A percentile compares a stretch with the other conserved stretches of the same genome.
phyloP scores from a whole-genome alignment of 2,113 vertebrate species.

The Oplegnathus fasciatus region DNA sequence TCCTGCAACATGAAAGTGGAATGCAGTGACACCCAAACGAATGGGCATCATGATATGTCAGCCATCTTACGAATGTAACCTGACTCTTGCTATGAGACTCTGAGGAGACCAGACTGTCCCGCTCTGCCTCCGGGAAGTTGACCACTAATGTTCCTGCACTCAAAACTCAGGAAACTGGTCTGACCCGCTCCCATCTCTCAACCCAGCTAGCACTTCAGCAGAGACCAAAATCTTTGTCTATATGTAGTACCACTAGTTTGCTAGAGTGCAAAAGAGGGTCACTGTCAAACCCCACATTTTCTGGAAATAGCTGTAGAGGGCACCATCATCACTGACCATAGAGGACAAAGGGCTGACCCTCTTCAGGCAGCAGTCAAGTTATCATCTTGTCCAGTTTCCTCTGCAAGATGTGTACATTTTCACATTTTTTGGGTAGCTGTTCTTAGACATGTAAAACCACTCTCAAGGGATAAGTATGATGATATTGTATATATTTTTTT shows the following conservation, averaged over 20 bases:
- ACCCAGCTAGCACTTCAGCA: background rate
- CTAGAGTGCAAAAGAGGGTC: background rate
- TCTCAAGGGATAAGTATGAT: too few relatives aligned
- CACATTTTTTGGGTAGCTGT: too few relatives aligned
- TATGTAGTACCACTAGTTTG: background rate
- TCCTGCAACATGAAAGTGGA: conserved; percentile 62
- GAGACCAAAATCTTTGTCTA: conserved; percentile 5
- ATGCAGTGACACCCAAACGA: conserved; percentile 63
- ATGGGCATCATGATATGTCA: conserved; percentile 54
- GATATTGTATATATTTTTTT: too few relatives aligned
- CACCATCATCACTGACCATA: conserved; percentile 8
- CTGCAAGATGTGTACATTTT: too few relatives aligned
- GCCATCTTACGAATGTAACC: conserved; percentile 68
- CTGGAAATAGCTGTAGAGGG: conserved; percentile 12
- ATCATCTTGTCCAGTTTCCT: too few relatives aligned
- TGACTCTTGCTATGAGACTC: conserved; percentile 27
- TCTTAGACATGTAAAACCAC: too few relatives aligned
- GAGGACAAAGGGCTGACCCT: background rate
- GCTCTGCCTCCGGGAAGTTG: conserved; percentile 13
- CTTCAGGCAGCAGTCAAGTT: background rate
- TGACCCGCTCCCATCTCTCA: background rate
- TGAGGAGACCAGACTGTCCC: conserved; percentile 21
- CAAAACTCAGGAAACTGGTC: conserved; percentile 6
- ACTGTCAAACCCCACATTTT: background rate
- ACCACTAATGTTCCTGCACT: background rate